A percentile compares a stretch with the other conserved stretches of the same genome.
phyloP scores from a whole-genome alignment of 2,888 invertebrate genomes.

The Ennomos erosarius region DNA sequence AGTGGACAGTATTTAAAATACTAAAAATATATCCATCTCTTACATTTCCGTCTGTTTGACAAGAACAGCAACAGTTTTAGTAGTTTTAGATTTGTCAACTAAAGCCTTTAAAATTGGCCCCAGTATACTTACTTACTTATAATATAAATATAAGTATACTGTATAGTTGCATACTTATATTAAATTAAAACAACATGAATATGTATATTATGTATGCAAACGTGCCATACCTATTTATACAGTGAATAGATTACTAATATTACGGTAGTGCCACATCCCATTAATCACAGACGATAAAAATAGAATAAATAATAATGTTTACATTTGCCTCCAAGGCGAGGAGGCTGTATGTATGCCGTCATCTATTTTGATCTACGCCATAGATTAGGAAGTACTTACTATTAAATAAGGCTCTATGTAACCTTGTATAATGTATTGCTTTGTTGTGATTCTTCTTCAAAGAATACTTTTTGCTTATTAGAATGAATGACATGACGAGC shows the following conservation, averaged over 20 bases:
- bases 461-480: too few species aligned
- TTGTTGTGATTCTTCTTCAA: neutral
- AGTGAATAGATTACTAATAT: conserved; percentile 20
- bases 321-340: conserved; percentile 53
- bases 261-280: conserved; percentile 40
- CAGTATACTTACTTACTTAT: too few species aligned
- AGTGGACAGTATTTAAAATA: too few species aligned
- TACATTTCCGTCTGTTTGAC: too few species aligned
- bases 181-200: conserved; percentile 18
- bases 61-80: too few species aligned
- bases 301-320: conserved; percentile 51
- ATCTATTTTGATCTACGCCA: conserved; percentile 38
- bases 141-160: too few species aligned
- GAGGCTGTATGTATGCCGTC: conserved; percentile 49
- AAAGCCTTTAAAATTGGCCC: too few species aligned
- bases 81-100: too few species aligned
- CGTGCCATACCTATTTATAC: conserved; percentile 23
- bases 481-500: too few species aligned
- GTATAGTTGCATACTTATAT: too few species aligned
- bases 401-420: conserved; percentile 2
- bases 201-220: conserved; percentile 22
- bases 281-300: conserved; percentile 60
- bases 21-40: too few species aligned
- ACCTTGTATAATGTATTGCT: conserved; percentile 1
- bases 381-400: conserved; percentile 23